phyloP scores from a whole-genome alignment of 2,113 vertebrate genomes.

The Ailurus styani region DNA sequence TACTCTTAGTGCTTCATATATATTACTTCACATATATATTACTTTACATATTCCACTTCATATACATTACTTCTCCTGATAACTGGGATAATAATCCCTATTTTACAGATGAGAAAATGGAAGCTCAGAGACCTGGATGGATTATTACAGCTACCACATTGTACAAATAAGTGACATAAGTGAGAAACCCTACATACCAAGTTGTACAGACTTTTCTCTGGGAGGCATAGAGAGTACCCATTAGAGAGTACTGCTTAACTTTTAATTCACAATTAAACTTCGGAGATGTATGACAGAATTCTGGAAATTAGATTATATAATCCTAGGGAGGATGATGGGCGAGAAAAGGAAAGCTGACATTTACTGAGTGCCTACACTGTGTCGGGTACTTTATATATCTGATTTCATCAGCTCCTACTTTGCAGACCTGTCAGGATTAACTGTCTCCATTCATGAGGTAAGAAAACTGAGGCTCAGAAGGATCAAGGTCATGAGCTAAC shows the following conservation, averaged over 20 bases:
- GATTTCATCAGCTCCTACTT: not conserved
- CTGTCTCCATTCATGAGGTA: not conserved
- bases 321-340: not conserved
- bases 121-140: not conserved
- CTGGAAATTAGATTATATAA: not conserved
- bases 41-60: no score
- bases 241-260: slow-evolving; percentile 7
- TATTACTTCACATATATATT: not conserved
- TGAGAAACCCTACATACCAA: not conserved
- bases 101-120: not conserved
- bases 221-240: not conserved
- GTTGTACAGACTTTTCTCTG: not conserved
- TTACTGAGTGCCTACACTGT: not conserved
- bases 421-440: not conserved
- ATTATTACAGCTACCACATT: not conserved
- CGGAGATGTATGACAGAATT: not conserved
- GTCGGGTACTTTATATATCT: not conserved
- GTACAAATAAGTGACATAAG: not conserved
- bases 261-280: not conserved
- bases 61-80: not conserved
- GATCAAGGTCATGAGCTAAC: not conserved
- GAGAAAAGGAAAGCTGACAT: slow-evolving; percentile 18
- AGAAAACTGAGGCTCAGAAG: not conserved
- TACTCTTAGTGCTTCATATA: not conserved
- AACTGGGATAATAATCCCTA: not conserved